phyloP scores from a whole-genome alignment of 1,140 invertebrate species.

The Druon quercuslanigerum region DNA sequence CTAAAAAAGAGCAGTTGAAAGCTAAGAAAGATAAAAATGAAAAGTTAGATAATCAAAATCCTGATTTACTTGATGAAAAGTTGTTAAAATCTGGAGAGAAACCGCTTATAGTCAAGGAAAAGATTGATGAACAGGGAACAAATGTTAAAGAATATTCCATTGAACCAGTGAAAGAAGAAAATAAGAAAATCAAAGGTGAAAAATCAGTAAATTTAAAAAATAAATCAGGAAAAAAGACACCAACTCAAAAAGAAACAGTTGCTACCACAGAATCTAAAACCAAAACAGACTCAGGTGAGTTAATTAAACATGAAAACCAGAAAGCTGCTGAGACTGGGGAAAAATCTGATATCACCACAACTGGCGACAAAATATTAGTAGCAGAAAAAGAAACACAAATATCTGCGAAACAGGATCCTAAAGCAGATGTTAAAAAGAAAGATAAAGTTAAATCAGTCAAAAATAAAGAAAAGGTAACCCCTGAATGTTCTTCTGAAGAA shows the following conservation, averaged over 20 bases:
- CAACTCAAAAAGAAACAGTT: no score
- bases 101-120: constrained; percentile 1
- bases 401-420: neutral
- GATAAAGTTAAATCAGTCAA: constrained; percentile 13
- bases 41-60: constrained; percentile 30
- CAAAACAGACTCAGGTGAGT: no score
- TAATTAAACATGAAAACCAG: no score
- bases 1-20: constrained; percentile 48
- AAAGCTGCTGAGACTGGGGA: no score
- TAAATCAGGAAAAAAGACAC: neutral
- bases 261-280: no score
- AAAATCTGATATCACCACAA: no score
- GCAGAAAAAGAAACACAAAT: no score
- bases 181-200: neutral
- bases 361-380: no score
- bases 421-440: constrained; percentile 4
- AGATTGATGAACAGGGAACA: constrained; percentile 16
- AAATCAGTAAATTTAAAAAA: constrained; percentile 32
- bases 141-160: neutral
- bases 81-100: no score
- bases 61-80: no score
- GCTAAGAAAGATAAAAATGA: constrained; percentile 34
- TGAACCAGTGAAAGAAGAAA: neutral
- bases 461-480: neutral
- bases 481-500: no score